Base-by-base conservation (phyloP, 2,888 invertebrate species). In the Melanargia galathea region DNA sequence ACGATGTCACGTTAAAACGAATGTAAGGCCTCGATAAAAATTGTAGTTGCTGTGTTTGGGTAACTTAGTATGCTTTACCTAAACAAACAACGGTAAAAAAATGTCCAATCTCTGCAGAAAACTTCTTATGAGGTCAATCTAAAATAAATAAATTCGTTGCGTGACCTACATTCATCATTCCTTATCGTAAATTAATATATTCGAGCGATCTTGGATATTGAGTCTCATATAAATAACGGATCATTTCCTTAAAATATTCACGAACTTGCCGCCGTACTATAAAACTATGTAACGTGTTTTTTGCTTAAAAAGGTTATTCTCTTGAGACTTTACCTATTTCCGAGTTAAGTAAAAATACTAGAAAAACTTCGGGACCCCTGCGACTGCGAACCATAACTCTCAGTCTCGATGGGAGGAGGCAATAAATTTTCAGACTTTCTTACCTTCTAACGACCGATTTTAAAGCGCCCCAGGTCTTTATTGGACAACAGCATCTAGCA, bases 341-440 rank as follows among this genome's bases (percentile, higher is more conserved):
- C 46, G 22, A 55, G 24, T 18, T 48, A 56, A 46, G 51, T 52
- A 65, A 64, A 65, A 63, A 64, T 66, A 64, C 70, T 71, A 66
- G 71, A 74, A 74, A 70, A 61, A 60, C 51, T 60, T 54, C 57
- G 60, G 56, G 56, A 72, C 64, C 72, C 3, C 69, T 68, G 73
- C 74, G 22, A 46, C 22, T 69, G 68, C 66, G 70, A 64, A 66
- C 72, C 74, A 75, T 78, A 78, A 77, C 74, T 77, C 75, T 78
- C 78, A 77, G 75, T 77, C 75, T 78, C 77, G 73, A 70, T 70
- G 69, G 75, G 78, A 82, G 75, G 75, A 77, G 75, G 77, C 74
- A 72, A 84, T 86, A 86, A 82, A 86, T 84, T 78, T 71, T 73
- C 71, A 72, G 70, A 75, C 72, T 77, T 71, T 52, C 16, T 7